Evolutionary conservation across 2,797 vertebrate species (phyloP), one percentile per base, ranked within the genome.

Genomic region (Anguilla anguilla): DNA sequence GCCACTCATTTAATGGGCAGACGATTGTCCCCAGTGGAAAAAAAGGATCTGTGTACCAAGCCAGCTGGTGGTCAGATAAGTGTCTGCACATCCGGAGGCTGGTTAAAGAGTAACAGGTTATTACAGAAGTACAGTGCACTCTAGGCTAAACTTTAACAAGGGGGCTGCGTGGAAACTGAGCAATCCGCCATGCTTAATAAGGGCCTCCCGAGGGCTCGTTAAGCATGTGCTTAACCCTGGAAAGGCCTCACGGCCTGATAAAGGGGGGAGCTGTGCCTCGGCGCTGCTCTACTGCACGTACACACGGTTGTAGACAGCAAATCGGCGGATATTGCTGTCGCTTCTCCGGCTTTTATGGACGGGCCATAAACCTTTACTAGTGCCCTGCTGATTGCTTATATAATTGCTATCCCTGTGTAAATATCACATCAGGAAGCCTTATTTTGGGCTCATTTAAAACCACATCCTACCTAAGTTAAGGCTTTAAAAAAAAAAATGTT

Each of bases 21-120:
- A 81, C 39, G 39, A 83, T 55, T 86, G 28, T 49, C 2, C 85
- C 25, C 57, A 88, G 86, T 93, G 92, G 94, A 92, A 93, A 93
- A 79, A 93, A 91, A 83, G 91, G 93, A 17, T 93, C 90, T 92
- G 91, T 89, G 89, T 91, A 85, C 84, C 55, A 85, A 90, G 91
- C 92, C 93, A 93, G 92, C 91, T 93, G 92, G 85, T 84, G 17
- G 87, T 85, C 87, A 83, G 93, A 94, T 94, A 90, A 94, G 94
- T 92, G 92, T 91, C 89, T 86, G 86, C 88, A 92, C 91, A 93
- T 95, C 94, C 92, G 90, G 91, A 90, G 49, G 0, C 87, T 89
- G 89, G 91, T 94, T 94, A 94, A 89, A 93, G 25, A 89, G 89
- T 91, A 92, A 93, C 89, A 88, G 88, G 85, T 87, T 86, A 90